Percentiles rank a stretch among this genome's conserved stretches.
phyloP scores from a whole-genome alignment of 2,888 invertebrate species.

The Agrochola macilenta region DNA sequence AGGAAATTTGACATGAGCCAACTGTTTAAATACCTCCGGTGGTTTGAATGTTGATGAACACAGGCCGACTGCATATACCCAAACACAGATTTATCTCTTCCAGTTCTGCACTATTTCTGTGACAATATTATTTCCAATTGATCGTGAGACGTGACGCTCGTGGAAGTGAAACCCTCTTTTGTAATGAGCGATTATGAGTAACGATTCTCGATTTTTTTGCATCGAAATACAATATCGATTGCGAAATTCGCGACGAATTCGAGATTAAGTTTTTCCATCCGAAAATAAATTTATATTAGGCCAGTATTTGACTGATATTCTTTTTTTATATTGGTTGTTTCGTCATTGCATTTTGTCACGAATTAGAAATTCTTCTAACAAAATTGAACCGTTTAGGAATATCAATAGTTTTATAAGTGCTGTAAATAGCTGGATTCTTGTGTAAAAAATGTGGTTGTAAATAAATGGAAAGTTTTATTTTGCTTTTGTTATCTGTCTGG shows the following conservation, averaged over 20 bases:
- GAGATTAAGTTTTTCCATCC: constrained; percentile 63
- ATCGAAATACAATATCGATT: constrained; percentile 72
- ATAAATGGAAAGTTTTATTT: constrained; percentile 54
- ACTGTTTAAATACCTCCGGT: too few species aligned
- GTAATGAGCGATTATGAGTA: constrained; percentile 82
- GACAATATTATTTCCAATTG: constrained; percentile 83
- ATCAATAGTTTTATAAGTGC: constrained; percentile 49
- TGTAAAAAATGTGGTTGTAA: constrained; percentile 30
- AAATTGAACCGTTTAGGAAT: constrained; percentile 45
- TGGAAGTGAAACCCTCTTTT: constrained; percentile 87
- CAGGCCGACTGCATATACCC: too few species aligned
- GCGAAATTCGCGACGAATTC: constrained; percentile 69
- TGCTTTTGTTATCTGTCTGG: background rate
- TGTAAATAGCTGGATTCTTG: constrained; percentile 16
- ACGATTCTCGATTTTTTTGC: constrained; percentile 75
- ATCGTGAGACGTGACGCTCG: constrained; percentile 88
- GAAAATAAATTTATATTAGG: constrained; percentile 63
- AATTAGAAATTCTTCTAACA: constrained; percentile 55
- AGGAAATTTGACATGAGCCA: too few species aligned
- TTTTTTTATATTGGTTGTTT: constrained; percentile 55
- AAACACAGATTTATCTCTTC: constrained; percentile 53
- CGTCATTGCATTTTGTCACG: constrained; percentile 55
- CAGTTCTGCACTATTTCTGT: constrained; percentile 67
- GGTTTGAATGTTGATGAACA: too few species aligned
- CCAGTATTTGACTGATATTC: constrained; percentile 56